Base-by-base conservation (phyloP, 2,888 invertebrate species). In the Coleophora deauratella region DNA sequence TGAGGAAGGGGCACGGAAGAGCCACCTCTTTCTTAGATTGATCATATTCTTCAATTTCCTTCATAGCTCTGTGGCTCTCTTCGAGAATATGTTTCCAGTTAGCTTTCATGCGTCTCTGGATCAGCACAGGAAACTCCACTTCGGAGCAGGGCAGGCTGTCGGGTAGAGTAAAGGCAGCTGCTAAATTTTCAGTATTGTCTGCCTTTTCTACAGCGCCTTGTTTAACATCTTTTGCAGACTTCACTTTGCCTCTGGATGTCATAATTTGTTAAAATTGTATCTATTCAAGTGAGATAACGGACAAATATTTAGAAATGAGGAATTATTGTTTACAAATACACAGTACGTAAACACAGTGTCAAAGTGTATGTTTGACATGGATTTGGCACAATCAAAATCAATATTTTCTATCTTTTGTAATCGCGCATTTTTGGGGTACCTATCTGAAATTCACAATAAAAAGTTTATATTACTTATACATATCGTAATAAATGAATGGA, bases 61-160 rank as follows among this genome's bases (percentile, higher is more conserved):
- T 48, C 12, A 60, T 49, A 33, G 46, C 59, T 14, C 62, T 47
- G 2, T 71, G 57, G 39, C 66, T 72, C 49, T 84, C 77, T 28
- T 68, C 55, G 3, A 81, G 21, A 36, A 85, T 75, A 8, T 68
- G 51, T 4, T 63, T 47, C 85, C 85, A 85, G 46, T 65, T 74
- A 0, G 70, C 78, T 36, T 45, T 62, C 2, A 46, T 45, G 9
- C 43, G 48, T 38, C 51, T 67, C 35, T 54, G 66, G 35, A 67
- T 53, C 3, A 76, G 46, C 3, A 73, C 46, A 0, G 85, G 82
- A 45, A 81, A 78, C 2, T 76, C 68, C 34, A 82, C 56, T 51
- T 82, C 78, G 0, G 84, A 82, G 47, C 77, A 75, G 2, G 81
- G 66, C 6, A 85, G 58, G 45, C 78, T 81, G 7, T 75, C 70